These are phyloP conservation scores for Sphecodes monilicornis DNA, from an alignment of 2,888 invertebrate species.

Conservation along the genomic window DNA sequence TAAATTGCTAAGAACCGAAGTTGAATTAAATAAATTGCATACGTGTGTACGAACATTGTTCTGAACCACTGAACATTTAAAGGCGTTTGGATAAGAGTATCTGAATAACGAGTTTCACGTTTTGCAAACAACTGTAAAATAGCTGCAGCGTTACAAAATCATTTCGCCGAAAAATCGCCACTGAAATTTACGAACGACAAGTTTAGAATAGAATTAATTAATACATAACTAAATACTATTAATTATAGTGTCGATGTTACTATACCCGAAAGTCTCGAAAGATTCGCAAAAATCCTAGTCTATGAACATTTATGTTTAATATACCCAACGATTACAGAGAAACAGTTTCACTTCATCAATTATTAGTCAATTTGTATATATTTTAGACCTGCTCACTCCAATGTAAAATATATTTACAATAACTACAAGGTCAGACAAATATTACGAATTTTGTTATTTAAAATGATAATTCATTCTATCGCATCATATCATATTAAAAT, in stretches of 20 bases:
- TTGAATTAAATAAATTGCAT: too few relatives aligned
- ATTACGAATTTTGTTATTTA: too few relatives aligned
- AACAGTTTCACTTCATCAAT: neutral
- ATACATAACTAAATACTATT: neutral
- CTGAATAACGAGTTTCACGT: neutral
- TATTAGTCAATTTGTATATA: too few relatives aligned
- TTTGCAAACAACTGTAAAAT: neutral
- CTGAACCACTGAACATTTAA: too few relatives aligned
- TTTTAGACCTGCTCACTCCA: too few relatives aligned
- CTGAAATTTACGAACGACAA: neutral
- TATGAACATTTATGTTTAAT: neutral
- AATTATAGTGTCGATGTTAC: neutral
- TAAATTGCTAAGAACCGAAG: too few relatives aligned
- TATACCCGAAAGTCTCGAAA: neutral
- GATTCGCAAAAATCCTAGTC: neutral
- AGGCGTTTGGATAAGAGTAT: too few relatives aligned
- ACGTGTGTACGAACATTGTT: too few relatives aligned
- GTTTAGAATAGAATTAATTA: conserved; percentile 3
- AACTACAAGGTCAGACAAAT: too few relatives aligned
- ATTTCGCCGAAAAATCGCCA: neutral
- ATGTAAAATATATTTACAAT: too few relatives aligned
- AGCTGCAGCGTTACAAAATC: conserved; percentile 21
- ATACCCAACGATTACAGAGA: neutral
- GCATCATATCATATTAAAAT: too few relatives aligned
- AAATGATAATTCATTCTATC: too few relatives aligned